Percentiles rank a stretch among this genome's conserved stretches.
Evolutionary conservation across 2,113 vertebrate species (phyloP).

Genomic region (Microtus richardsoni): DNA sequence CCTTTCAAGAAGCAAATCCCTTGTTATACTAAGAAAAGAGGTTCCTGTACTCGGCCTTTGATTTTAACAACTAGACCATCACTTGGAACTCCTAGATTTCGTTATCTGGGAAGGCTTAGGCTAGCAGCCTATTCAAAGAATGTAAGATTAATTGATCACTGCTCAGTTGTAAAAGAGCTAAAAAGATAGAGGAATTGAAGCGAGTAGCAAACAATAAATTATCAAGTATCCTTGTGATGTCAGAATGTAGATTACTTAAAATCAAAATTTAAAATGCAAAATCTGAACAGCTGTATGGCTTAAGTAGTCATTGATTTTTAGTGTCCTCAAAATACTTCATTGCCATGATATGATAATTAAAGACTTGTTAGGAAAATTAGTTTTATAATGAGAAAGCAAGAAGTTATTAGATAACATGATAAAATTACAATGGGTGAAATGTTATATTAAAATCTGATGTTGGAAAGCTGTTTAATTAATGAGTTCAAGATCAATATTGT

Average conservation of each 20-base stretch:
- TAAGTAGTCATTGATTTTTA: constrained; percentile 12
- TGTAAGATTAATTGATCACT: background rate
- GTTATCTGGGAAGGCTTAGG: background rate
- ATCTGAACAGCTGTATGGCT: background rate
- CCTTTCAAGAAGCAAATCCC: background rate
- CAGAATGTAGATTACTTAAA: background rate
- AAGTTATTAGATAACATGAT: background rate
- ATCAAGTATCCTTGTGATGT: background rate
- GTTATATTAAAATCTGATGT: constrained; percentile 11
- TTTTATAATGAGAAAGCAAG: constrained; percentile 47
- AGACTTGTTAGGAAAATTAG: background rate
- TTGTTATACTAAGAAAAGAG: background rate
- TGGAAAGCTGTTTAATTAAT: constrained; percentile 67
- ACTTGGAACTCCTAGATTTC: background rate
- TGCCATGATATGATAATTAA: background rate
- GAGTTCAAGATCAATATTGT: constrained; percentile 69
- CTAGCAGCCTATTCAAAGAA: background rate
- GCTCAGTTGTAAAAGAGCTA: background rate
- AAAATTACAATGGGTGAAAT: constrained; percentile 35
- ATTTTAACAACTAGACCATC: background rate
- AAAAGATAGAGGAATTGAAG: background rate
- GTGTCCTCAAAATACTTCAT: constrained; percentile 4
- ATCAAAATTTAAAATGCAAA: background rate
- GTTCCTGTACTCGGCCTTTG: too few species aligned
- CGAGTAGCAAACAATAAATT: background rate